Base-by-base conservation (phyloP, 2,888 invertebrate species). In the Sarcophaga caerulescens region DNA sequence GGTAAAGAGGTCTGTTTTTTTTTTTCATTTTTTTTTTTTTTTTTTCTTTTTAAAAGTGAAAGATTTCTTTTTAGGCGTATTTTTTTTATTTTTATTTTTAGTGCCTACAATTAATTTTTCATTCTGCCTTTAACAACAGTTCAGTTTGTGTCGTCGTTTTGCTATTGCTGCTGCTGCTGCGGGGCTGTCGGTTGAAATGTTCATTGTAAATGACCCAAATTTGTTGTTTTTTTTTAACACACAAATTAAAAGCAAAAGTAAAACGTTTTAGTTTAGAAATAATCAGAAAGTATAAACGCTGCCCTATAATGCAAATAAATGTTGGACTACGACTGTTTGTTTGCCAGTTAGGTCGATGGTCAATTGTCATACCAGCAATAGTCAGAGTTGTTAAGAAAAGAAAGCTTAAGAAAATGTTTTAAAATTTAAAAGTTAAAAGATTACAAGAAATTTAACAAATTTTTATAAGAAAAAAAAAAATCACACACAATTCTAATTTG, bases 131-230 rank as follows among this genome's bases (percentile, higher is more conserved):
- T 59, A 60, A 35, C n/a, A 60, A 14, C 65, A 45, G 23, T 45
- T 73, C 2, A 8, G 65, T 35, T 19, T 17, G 4, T 35, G 35
- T 52, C 19, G n/a, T 3, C 19, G 44, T 12, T 14, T 6, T 66
- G 35, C 35, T 35, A 35, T 10, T 8, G 8, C 35, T 35, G 35
- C 35, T 12, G 68, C 45, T 19, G 68, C 12, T 77, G 44, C 17
- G 68, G 10, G 59, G 44, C 17, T 35, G 35, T 8, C 35, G 8
- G 8, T 35, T 35, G 10, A 35, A 35, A 35, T 35, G 35, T 10
- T 10, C 75, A 11, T 76, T 76, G 62, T 47, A 71, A 71, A 62
- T 82, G 82, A 82, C 82, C 82, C 82, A 82, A 82, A 77, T 82
- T 77, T 73, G 14, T 77, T n/a, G n/a, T n/a, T n/a, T 66, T 35